Evolutionary conservation across 2,797 vertebrate species (phyloP).

Genomic region (Gorsachius magnificus): DNA sequence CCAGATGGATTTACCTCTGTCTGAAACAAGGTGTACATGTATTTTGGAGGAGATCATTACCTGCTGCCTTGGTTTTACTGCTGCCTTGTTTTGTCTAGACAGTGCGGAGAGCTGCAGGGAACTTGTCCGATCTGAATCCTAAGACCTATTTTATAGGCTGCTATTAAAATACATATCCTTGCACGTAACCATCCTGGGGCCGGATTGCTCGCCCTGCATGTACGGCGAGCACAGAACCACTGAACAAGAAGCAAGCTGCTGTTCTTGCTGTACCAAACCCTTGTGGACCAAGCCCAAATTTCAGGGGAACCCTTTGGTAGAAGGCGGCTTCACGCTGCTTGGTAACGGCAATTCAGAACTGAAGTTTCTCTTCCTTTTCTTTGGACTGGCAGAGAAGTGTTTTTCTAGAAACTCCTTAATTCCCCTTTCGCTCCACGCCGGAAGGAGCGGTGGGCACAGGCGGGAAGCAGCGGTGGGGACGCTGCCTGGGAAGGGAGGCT

Average conservation of each 20-base stretch:
- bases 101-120: conserved; percentile 65
- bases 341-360: background rate
- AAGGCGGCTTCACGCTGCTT: background rate
- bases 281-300: background rate
- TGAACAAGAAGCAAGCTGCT: background rate
- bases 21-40: conserved; percentile 73
- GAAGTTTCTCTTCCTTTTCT: conserved; percentile 66
- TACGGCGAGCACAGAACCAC: background rate
- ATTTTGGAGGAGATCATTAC: conserved; percentile 75
- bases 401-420: conserved; percentile 59
- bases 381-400: background rate
- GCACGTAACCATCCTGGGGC: conserved; percentile 30
- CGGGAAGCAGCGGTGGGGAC: background rate
- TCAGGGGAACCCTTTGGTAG: background rate
- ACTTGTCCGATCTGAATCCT: conserved; percentile 68
- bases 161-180: conserved; percentile 48
- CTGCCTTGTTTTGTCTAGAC: conserved; percentile 82
- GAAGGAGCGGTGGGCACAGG: background rate
- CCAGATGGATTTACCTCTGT: conserved; percentile 74
- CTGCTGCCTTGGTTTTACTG: conserved; percentile 73
- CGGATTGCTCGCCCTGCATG: background rate
- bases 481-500: background rate
- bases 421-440: conserved; percentile 8
- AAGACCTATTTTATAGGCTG: conserved; percentile 61
- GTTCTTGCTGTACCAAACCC: background rate